phyloP scores from a whole-genome alignment of 2,888 invertebrate genomes.

The Tortrix viridana region DNA sequence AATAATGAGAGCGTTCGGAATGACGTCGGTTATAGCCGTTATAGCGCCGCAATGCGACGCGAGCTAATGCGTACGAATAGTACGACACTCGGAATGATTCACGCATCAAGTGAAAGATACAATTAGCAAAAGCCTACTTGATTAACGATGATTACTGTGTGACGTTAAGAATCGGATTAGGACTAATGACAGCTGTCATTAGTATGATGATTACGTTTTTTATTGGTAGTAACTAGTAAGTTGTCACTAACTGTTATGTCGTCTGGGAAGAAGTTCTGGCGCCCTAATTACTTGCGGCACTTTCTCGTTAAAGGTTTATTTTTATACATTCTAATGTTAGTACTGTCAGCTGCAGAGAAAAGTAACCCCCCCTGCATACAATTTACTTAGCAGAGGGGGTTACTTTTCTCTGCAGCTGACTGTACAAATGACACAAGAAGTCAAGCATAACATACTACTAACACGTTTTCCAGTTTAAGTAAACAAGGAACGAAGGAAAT shows the following conservation, averaged over 20 bases:
- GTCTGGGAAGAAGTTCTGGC: constrained; percentile 13
- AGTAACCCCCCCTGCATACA: no score
- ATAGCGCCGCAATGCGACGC: constrained; percentile 26
- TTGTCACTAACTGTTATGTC: constrained; percentile 1
- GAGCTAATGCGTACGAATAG: not conserved
- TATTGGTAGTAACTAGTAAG: constrained; percentile 21
- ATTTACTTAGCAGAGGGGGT: no score
- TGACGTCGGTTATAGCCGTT: constrained; percentile 6
- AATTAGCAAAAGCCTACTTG: constrained; percentile 26
- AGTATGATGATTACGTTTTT: constrained; percentile 23
- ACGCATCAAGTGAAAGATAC: constrained; percentile 24
- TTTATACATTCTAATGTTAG: not conserved
- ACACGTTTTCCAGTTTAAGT: no score
- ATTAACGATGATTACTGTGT: constrained; percentile 30
- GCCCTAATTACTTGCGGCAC: constrained; percentile 4
- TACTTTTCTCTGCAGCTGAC: no score
- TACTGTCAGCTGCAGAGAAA: no score
- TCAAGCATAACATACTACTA: no score
- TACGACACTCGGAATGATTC: constrained; percentile 5
- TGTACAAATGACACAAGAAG: no score
- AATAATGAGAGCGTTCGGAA: constrained; percentile 13
- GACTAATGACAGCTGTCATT: constrained; percentile 31
- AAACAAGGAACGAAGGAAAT: no score
- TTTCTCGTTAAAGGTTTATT: not conserved
- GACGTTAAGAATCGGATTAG: constrained; percentile 28